A percentile compares a stretch with the other conserved stretches of the same genome.
phyloP scores from a whole-genome alignment of 2,113 vertebrate genomes.

The Tapirus terrestris region DNA sequence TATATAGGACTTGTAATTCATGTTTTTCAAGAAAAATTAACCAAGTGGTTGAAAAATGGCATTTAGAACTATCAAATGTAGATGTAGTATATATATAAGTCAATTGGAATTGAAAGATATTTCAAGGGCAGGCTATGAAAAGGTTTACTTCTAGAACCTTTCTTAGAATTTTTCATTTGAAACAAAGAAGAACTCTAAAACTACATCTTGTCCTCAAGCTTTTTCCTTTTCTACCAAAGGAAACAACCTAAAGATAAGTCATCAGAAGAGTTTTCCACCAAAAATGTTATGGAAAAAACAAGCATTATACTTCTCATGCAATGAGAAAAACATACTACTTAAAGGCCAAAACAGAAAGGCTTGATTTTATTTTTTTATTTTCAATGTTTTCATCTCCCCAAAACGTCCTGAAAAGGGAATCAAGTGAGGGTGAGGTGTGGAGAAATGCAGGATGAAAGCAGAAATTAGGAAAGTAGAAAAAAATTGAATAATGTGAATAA shows the following conservation, averaged over 20 bases:
- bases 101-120: conserved; percentile 3
- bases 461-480: conserved; percentile 3
- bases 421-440: neutral
- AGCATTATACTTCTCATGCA: neutral
- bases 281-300: neutral
- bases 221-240: neutral
- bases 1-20: neutral
- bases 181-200: conserved; percentile 35
- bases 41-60: neutral
- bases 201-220: neutral
- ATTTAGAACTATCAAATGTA: neutral
- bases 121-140: conserved; percentile 10
- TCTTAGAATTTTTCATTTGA: conserved; percentile 20
- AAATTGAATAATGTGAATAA: neutral
- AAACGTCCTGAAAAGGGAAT: conserved; percentile 17
- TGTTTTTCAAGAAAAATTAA: conserved; percentile 29
- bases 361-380: conserved; percentile 15
- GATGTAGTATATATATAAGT: neutral
- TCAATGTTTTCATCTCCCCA: conserved; percentile 23
- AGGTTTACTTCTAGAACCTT: neutral
- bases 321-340: neutral
- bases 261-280: neutral
- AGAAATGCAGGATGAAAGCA: neutral
- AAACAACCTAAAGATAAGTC: neutral
- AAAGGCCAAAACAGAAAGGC: neutral